Evolutionary conservation across 2,888 invertebrate genomes (phyloP), one percentile per base, ranked within the genome.

Genomic region (Xestia ashworthii): DNA sequence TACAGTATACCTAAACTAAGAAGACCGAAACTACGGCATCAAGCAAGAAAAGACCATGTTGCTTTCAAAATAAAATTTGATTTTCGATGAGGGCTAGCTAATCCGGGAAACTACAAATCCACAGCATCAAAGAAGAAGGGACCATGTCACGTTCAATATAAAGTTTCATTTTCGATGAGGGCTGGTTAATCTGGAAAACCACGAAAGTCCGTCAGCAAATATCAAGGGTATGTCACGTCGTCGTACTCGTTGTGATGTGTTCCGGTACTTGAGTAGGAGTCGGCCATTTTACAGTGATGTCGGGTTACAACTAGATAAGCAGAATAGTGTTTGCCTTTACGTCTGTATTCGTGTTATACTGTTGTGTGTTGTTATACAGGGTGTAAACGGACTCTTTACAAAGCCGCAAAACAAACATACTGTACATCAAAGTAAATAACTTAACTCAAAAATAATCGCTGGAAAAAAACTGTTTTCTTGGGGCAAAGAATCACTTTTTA

Each of bases 201-300:
- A 66, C 70, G 71, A 75, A 78, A 71, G 58, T 78, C 74, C 66
- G 76, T 50, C 78, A 80, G 69, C 64, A 77, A 81, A 77, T 82
- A 75, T 82, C 77, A 84, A 68, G 65, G 74, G 77, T 79, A 44
- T 53, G 74, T 84, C 82, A 82, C 73, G 81, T 80, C 73, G 81
- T 80, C 74, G 32, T 46, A 19, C 46, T 46, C 71, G 48, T 80
- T 85, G 75, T 87, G 87, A 81, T 85, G 66, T 78, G 75, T 87
- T 87, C 87, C 88, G 83, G 79, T 78, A 75, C 67, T 83, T 85
- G 74, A 80, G 70, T 74, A 75, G 74, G 71, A 76, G 74, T 58
- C 62, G 14, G 74, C 68, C 71, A 80, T 83, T 80, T 85, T 75
- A 73, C 60, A 78, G 50, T 71, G 69, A 73, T 73, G 12, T 87